Base-by-base conservation (phyloP, 2,113 vertebrate genomes). In the Hydrochoerus hydrochaeris region DNA sequence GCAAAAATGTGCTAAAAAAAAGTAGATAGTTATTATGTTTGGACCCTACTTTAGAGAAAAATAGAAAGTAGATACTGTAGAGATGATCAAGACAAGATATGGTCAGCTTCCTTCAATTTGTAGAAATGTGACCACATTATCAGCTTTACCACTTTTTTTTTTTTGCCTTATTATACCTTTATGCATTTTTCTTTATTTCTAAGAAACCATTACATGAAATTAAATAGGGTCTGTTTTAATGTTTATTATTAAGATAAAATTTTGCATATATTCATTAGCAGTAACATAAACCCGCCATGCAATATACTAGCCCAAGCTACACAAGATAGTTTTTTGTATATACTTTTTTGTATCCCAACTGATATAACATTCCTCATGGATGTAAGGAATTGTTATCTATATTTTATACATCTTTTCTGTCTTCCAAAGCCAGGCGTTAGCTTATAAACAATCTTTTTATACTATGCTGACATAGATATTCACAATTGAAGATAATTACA, bases 401-500 rank as follows among this genome's bases (percentile, higher is more conserved):
- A 58, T 90, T 94, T 65, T 84, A 85, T 12, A 78, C 41, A 5
- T 17, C 8, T 93, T 95, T 91, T 11, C 26, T 94, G 52, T 89
- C 24, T 94, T 44, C 20, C 3, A 83, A 75, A 94, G 69, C 22
- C 10, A 92, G n/a, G 8, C 22, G 44, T 65, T 58, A 88, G 52
- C 3, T 1, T 1, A 1, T 38, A 22, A 58, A 52, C 0, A 87
- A 19, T 17, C 1, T 32, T 67, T 60, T 87, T 44, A 77, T 82
- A 62, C 3, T 73, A 38, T 78, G 13, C 14, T 71, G 41, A 91
- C 12, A 44, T 1, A 0, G 5, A n/a, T 19, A 26, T 20, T 96
- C 26, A 77, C 24, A 90, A 81, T 85, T 95, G 16, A 91, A 85
- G 73, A 41, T 46, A 93, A 85, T 89, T 60, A 71, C 69, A 65